Base-by-base conservation (phyloP, 2,797 vertebrate species). In the Halcyon leucocephala region DNA sequence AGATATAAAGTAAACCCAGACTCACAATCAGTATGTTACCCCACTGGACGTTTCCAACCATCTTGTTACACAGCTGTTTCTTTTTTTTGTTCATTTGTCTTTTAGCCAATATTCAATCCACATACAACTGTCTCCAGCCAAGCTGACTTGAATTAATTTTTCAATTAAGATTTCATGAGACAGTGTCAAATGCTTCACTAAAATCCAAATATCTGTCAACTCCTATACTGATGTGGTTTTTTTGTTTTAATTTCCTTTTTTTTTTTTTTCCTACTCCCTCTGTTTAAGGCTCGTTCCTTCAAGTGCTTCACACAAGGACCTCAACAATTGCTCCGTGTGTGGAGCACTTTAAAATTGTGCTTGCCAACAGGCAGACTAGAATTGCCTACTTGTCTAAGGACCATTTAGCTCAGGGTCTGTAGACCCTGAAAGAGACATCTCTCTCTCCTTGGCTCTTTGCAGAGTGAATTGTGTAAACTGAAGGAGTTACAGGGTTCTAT, bases 81-180 rank as follows among this genome's bases (percentile, higher is more conserved):
- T 2, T 13, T 15, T 3, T 54, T 61, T 77, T 89, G n/a, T 88
- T 33, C 8, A 46, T 67, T 83, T 95, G 70, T 88, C 46, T 39
- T 90, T 62, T 58, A 76, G 85, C 66, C 87, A 86, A 31, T 31
- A 82, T 94, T 79, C 70, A 88, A 28, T 80, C 65, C 73, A 79
- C 42, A 65, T 31, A 76, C 28, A 78, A 82, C 33, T 90, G n/a
- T 91, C 58, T 81, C 51, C 57, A 81, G 82, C 70, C 80, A 95
- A 91, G 42, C 6, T 49, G 73, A 80, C 39, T 91, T 60, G 66
- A 95, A 95, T 89, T 94, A 93, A 89, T 88, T 95, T 95, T 91
- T 70, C 82, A 84, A 77, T 94, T 94, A 89, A 94, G 73, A 86
- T 95, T 96, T 95, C 62, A 84, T 72, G 82, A 93, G 80, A 49